Evolutionary conservation across 2,888 invertebrate genomes (phyloP).

Genomic region (Fissipunctia ypsillon): DNA sequence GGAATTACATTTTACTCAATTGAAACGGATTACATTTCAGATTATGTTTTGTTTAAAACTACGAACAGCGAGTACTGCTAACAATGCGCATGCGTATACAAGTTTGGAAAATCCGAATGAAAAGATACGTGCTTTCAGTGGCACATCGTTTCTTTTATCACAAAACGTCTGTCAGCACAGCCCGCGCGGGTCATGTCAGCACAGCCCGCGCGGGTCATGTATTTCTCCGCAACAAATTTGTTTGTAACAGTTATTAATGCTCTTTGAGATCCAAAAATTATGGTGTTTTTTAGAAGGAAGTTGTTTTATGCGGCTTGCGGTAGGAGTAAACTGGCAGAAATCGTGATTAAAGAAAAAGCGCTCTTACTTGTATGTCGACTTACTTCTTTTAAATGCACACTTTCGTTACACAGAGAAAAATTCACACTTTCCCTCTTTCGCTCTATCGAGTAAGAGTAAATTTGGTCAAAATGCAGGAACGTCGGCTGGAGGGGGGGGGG

Average conservation of each 20-base stretch:
- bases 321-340: no score
- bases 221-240: not conserved
- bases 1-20: conserved; percentile 9
- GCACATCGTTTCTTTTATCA: not conserved
- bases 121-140: not conserved
- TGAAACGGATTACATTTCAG: conserved; percentile 13
- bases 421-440: no score
- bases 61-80: not conserved
- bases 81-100: not conserved
- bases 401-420: no score
- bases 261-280: not conserved
- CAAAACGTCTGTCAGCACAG: not conserved
- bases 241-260: not conserved
- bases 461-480: no score
- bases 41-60: conserved; percentile 6
- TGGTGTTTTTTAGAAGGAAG: not conserved
- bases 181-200: not conserved
- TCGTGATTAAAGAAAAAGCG: no score
- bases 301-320: no score
- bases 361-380: no score
- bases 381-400: no score
- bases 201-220: not conserved
- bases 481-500: no score
- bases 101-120: not conserved
- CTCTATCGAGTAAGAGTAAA: no score